Evolutionary conservation across 2,113 vertebrate species (phyloP), one percentile per base, ranked within the genome.

Genomic region (Brachirus orientalis): DNA sequence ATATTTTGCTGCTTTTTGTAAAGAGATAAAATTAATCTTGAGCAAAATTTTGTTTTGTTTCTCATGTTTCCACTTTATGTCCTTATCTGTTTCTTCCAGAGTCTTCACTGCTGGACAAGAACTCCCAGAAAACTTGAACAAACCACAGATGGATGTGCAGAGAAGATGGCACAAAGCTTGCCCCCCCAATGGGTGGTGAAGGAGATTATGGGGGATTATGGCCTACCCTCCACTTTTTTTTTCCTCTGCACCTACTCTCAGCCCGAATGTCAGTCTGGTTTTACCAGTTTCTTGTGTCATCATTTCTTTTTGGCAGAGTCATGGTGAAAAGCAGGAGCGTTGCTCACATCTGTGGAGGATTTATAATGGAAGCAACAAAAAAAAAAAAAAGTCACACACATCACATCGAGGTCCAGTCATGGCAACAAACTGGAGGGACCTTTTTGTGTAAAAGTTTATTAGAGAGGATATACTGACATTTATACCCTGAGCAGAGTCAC

Each of bases 161-260:
- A 12, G 41, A 65, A 48, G 37, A 61, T 11, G 12, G 50, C 75
- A 36, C 13, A 5, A 36, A 41, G 55, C 55, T 19, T 18, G 13
- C 9, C 6, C 33, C 3, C 74, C 72, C 59, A 8, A 62, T n/a
- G 70, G 33, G 50, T 2, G 73, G 55, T 52, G 77, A 54, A n/a
- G 41, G 66, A 79, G 83, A 86, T 87, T 86, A 84, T 45, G 54
- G 50, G 64, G 75, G 68, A 84, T 87, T 82, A 84, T 4, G 9
- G 38, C 65, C 72, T 56, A 77, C 63, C 66, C 59, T 79, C 55
- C 64, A 82, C 80, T 89, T 86, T 86, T 77, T 80, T 73, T 72
- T 80, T n/a, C n/a, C 60, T 60, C 62, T 16, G 57, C 78, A 72
- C 70, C 75, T 58, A 73, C 63, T 45, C 44, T 46, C 1, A 0